Conservation (phyloP, 2,797 vertebrate genomes). For the Muraenolepis orangiensis region DNA sequence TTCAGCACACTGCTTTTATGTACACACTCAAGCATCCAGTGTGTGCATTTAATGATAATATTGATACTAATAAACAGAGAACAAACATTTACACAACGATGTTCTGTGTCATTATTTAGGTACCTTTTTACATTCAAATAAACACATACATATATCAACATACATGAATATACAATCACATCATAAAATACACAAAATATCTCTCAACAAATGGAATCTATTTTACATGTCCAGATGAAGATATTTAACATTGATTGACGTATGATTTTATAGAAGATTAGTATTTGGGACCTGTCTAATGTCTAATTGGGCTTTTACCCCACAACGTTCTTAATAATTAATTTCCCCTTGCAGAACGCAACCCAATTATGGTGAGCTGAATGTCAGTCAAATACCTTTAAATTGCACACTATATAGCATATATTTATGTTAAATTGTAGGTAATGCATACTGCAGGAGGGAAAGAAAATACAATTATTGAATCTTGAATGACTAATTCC, state of each 20-base stretch:
- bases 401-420: no score
- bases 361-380: neutral
- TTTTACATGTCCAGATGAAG: neutral
- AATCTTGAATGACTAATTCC: no score
- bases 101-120: no score
- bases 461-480: no score
- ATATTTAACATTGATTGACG: neutral
- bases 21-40: no score
- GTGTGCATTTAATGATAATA: no score
- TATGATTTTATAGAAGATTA: neutral
- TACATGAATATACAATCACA: neutral
- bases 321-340: neutral
- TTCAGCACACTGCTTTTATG: no score
- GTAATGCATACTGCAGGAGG: no score
- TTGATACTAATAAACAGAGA: no score
- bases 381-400: neutral
- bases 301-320: neutral
- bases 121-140: neutral
- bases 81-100: no score
- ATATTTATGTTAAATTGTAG: no score
- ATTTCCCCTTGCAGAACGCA: neutral
- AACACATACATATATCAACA: neutral
- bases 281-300: neutral
- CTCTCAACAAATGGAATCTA: neutral
- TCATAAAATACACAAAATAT: neutral